These are phyloP conservation scores for Aphelenchoides besseyi DNA, from an alignment of 1,140 invertebrate species.

Conservation along the genomic window DNA sequence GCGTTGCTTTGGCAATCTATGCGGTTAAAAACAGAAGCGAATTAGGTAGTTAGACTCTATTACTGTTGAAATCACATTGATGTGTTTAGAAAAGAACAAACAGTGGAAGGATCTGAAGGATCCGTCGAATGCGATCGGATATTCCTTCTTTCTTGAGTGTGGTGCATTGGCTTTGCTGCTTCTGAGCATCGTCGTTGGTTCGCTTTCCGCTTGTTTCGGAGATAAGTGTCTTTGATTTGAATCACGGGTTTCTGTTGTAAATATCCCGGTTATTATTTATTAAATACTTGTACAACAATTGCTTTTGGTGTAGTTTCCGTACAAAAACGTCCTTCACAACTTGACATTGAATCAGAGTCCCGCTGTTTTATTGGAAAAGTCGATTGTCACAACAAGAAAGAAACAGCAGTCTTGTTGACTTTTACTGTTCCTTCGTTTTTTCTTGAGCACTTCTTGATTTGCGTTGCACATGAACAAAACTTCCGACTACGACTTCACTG, in stretches of 20 bases:
- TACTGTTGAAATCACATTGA: slow-evolving; percentile 10
- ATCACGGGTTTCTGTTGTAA: slow-evolving; percentile 9
- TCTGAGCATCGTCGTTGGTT: slow-evolving; percentile 34
- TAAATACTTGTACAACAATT: slow-evolving; percentile 4
- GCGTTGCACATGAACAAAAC: slow-evolving; percentile 1
- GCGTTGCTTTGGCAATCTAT: slow-evolving; percentile 30
- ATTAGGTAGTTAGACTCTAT: slow-evolving; percentile 21
- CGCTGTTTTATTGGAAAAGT: no score
- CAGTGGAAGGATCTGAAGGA: slow-evolving; percentile 30
- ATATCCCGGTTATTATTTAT: background rate
- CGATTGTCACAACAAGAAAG: no score
- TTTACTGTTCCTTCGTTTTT: no score
- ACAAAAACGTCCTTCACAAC: background rate
- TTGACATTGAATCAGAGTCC: no score
- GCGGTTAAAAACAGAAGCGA: slow-evolving; percentile 27
- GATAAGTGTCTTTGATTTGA: slow-evolving; percentile 44
- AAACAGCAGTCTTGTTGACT: no score
- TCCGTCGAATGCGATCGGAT: slow-evolving; percentile 32
- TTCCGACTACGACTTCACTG: background rate
- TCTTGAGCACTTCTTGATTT: no score
- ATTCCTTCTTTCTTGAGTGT: slow-evolving; percentile 41
- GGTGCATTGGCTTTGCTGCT: slow-evolving; percentile 35
- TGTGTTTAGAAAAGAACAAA: slow-evolving; percentile 24
- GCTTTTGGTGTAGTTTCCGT: no score
- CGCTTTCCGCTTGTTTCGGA: slow-evolving; percentile 38